Base-by-base conservation (phyloP, 2,797 vertebrate species). In the Peromyscus aztecus region DNA sequence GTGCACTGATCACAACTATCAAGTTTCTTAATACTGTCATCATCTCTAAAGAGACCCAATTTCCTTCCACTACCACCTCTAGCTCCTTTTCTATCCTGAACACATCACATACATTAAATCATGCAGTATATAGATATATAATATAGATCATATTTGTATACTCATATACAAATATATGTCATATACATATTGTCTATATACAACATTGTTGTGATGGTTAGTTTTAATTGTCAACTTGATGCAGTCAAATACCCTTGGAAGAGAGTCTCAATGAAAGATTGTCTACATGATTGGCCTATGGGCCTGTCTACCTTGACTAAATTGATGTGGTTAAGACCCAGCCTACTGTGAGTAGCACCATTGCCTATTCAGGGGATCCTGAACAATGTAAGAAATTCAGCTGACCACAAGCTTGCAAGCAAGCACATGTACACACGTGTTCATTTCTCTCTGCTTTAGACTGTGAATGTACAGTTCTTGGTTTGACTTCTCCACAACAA, bases 11-110 rank as follows among this genome's bases (percentile, higher is more conserved):
- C 14, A 84, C 24, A 8, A 59, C 19, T 67, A 73, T 40, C 16
- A 31, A 90, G 89, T 83, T 86, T 90, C 83, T 67, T 81, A 75
- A 81, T 4, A 69, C 37, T 93, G 83, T 61, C 10, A 73, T 61
- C 73, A 80, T 5, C 24, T 9, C 6, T 3, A 43, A 88, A 46
- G n/a, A 84, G 92, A 69, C 2, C 16, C 55, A n/a, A 21, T 75
- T 57, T 89, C 9, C 37, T 89, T n/a, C 67, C 49, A 24, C 16
- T 14, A 37, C 34, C 10, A 63, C 16, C 24, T 10, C 4, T 0
- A 55, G 16, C 4, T 17, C 21, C 19, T 78, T 85, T 69, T 55
- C 49, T 52, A 52, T 73, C 92, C 31, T 92, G 23, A 93, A 86
- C 21, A 65, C 57, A 77, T 69, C 11, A 71, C 16, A 29, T 40